Evolutionary conservation across 2,888 invertebrate genomes (phyloP).

Genomic region (Psylliodes chrysocephalus): DNA sequence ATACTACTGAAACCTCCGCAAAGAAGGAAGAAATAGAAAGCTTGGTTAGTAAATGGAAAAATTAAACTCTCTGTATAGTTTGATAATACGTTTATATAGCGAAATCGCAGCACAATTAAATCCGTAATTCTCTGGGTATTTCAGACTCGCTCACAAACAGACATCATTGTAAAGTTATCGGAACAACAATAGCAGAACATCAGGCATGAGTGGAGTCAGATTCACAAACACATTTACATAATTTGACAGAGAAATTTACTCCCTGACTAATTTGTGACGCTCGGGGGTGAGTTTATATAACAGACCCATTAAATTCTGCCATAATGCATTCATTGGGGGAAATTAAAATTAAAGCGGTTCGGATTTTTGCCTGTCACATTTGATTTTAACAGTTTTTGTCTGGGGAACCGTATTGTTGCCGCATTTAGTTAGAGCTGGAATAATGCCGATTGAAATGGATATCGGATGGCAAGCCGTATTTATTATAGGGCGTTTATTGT

Average conservation of each 20-base stretch:
- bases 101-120: constrained; percentile 25
- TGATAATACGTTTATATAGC: background rate
- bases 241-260: constrained; percentile 65
- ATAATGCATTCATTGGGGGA: constrained; percentile 58
- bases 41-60: no score
- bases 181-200: constrained; percentile 30
- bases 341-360: constrained; percentile 54
- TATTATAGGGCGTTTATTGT: no score
- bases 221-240: constrained; percentile 62
- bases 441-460: no score
- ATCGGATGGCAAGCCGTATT: no score
- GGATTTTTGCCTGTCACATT: constrained; percentile 46
- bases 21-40: no score
- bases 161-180: constrained; percentile 32
- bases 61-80: no score
- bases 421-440: background rate
- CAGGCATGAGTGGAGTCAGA: constrained; percentile 40
- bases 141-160: constrained; percentile 16
- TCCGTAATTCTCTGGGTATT: constrained; percentile 19
- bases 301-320: constrained; percentile 58
- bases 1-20: no score
- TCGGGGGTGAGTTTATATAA: constrained; percentile 62
- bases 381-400: constrained; percentile 28
- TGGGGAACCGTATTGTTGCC: constrained; percentile 13
- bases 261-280: constrained; percentile 63